Conservation (phyloP, 1,140 invertebrate genomes). For the Drosophila arawakana region DNA sequence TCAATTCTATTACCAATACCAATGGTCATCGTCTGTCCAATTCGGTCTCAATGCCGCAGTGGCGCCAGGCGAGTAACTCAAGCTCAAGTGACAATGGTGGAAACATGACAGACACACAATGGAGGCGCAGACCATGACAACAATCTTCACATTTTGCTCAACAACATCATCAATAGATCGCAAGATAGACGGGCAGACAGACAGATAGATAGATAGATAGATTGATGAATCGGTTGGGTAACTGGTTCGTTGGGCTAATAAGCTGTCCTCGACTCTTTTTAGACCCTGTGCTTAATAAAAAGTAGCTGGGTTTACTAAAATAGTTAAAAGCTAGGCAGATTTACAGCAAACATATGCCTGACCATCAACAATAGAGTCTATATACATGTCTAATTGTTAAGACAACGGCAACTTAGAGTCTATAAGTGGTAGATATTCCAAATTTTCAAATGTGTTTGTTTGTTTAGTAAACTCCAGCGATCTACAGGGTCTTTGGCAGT, state of each 20-base stretch:
- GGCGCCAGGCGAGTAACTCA: conserved; percentile 62
- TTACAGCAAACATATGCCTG: too few relatives aligned
- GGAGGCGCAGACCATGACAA: conserved; percentile 62
- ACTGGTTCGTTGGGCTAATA: conserved; percentile 67
- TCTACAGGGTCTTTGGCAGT: too few relatives aligned
- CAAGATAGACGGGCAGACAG: conserved; percentile 1
- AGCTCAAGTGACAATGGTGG: conserved; percentile 69
- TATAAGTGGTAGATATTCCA: too few relatives aligned
- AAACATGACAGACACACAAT: conserved; percentile 53
- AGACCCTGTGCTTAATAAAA: too few relatives aligned
- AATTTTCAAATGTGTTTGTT: too few relatives aligned
- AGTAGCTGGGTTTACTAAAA: too few relatives aligned
- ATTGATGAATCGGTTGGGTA: conserved; percentile 51
- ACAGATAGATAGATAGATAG: conserved; percentile 12
- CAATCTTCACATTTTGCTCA: conserved; percentile 45
- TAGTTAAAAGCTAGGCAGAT: too few relatives aligned
- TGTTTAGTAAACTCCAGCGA: too few relatives aligned
- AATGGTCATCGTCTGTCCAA: conserved; percentile 25
- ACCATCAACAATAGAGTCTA: too few relatives aligned
- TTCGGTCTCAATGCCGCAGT: conserved; percentile 72
- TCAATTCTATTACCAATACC: neutral
- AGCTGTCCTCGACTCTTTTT: conserved; percentile 29
- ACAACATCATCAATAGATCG: conserved; percentile 39
- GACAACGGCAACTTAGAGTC: too few relatives aligned
- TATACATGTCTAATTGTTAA: too few relatives aligned